phyloP scores from a whole-genome alignment of 2,888 invertebrate genomes.

The Nesidiocoris tenuis region DNA sequence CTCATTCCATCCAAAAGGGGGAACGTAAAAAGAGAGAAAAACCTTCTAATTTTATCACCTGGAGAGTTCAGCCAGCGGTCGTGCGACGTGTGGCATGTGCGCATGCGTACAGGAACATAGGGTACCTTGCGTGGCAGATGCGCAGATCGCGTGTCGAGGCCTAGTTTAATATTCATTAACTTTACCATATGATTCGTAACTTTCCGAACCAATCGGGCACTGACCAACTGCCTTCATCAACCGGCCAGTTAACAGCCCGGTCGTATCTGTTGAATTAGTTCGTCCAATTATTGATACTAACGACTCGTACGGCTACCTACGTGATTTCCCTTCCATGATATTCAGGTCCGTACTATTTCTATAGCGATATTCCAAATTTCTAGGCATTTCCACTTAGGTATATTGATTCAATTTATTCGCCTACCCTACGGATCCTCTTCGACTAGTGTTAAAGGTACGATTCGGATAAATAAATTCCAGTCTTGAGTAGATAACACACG shows the following conservation, averaged over 20 bases:
- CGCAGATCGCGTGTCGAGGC: conserved; percentile 14
- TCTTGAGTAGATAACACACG: too few relatives aligned
- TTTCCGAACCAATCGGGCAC: conserved; percentile 12
- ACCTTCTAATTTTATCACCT: conserved; percentile 19
- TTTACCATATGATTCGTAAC: conserved; percentile 27
- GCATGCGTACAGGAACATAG: background rate
- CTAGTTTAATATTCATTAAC: conserved; percentile 34
- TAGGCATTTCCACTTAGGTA: too few relatives aligned
- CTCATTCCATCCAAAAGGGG: too few relatives aligned
- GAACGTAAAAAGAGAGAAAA: background rate
- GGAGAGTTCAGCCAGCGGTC: conserved; percentile 4
- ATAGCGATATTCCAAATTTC: too few relatives aligned
- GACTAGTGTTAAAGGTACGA: too few relatives aligned
- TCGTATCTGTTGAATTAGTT: conserved; percentile 17
- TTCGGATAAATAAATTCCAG: too few relatives aligned
- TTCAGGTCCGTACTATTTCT: too few relatives aligned
- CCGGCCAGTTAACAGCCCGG: conserved; percentile 10
- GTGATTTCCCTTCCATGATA: too few relatives aligned
- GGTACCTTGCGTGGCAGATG: conserved; percentile 24
- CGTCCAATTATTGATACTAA: background rate
- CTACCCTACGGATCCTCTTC: too few relatives aligned
- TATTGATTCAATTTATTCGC: too few relatives aligned
- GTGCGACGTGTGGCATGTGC: conserved; percentile 6
- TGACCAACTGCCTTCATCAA: conserved; percentile 3
- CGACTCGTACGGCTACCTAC: too few relatives aligned